Base-by-base conservation (phyloP, 2,888 invertebrate species). In the Timandra comae region DNA sequence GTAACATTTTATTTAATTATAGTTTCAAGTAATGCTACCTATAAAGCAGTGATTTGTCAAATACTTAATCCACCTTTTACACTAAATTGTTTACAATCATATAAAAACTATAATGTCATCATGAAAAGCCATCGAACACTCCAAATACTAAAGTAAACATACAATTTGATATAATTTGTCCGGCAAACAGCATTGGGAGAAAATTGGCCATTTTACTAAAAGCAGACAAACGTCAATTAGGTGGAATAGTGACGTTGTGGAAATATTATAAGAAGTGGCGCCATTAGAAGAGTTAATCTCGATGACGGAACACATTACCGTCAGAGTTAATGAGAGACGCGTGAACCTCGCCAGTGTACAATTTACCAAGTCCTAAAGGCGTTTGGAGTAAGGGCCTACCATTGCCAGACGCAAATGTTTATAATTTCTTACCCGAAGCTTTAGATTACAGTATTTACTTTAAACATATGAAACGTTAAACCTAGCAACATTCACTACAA, bases 201-300 rank as follows among this genome's bases (percentile, higher is more conserved):
- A 84, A 82, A 82, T 79, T 76, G 80, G 47, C 78, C 75, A 77
- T 81, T 82, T 80, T 71, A 82, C 80, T 82, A 80, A 84, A 81
- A 79, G 80, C 72, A 64, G 63, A 58, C 72, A 73, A 77, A 79
- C 76, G 74, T 76, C 81, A 79, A 84, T 82, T 79, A 82, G 74
- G 63, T 52, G 63, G 67, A 76, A 77, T 70, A 78, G 80, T 80
- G 78, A 81, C 74, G 70, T 59, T 64, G 72, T 66, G 59, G 72
- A 76, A 78, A 74, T 39, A 38, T 43, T 64, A 68, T 69, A 71
- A 68, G 68, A 71, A 60, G 58, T 60, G 54, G 63, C 60, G 67
- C 75, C 75, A 81, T 82, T 82, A 81, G 71, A 64, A 53, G 61
- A 75, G 73, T 81, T 82, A 82, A 82, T 84, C 77, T 79, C 77